Evolutionary conservation across 2,113 vertebrate genomes (phyloP), one percentile per base, ranked within the genome.

Genomic region (Sinocyclocheilus anophthalmus): DNA sequence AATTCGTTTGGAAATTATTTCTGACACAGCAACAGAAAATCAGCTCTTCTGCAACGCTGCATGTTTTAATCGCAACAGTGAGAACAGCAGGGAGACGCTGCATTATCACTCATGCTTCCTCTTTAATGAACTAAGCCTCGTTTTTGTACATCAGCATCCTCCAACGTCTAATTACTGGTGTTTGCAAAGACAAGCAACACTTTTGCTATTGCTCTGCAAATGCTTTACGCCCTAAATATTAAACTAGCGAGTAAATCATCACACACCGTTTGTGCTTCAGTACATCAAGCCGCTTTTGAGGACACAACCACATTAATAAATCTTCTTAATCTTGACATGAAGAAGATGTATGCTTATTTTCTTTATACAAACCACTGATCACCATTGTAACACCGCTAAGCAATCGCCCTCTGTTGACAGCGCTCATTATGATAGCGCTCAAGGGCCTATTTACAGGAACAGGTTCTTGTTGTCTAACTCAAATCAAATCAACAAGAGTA

Each of bases 401-500:
- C 53, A 53, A 37, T 18, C 3, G 30, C 59, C 81, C 72, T 33
- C 45, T 84, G 57, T 33, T 14, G 80, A 39, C 57, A 2, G 5
- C 12, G 26, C 33, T 61, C 22, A 78, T 50, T 76, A 85, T 39
- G 5, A 12, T 5, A 59, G 26, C 0, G 39, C 90, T 87, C 48
- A 20, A 53, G 83, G 55, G n/a, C 76, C 11, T 33, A 67, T 86
- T 59, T 61, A 33, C 81, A 22, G 11, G 26, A 18, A 76, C 50
- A 16, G 3, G 77, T 24, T 75, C 61, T 65, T 37, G 45, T 76
- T 81, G 26, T 72, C 8, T 1, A 61, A 45, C 45, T 57, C 33
- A 84, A 88, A 89, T 83, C 69, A n/a, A 86, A 88, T 87, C 14
- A 85, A 0, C 24, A 2, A 4, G 55, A 81, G 75, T 24, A 26